Percentiles rank a stretch among this genome's conserved stretches.
phyloP scores from a whole-genome alignment of 2,888 invertebrate genomes.

The Melanostoma mellinum region DNA sequence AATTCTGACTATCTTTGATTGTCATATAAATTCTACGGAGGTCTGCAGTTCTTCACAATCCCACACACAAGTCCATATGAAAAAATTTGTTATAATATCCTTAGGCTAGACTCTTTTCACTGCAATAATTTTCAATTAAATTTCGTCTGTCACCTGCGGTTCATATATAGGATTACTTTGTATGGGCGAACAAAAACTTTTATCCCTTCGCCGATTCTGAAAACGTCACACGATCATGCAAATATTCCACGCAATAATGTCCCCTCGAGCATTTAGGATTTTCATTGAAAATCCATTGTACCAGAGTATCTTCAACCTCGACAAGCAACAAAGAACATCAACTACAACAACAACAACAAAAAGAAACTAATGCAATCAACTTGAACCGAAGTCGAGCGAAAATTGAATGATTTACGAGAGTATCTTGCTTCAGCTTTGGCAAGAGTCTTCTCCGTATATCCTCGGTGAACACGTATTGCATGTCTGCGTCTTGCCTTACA shows the following conservation, averaged over 20 bases:
- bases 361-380: slow-evolving; percentile 56
- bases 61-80: slow-evolving; percentile 43
- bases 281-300: slow-evolving; percentile 61
- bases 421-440: slow-evolving; percentile 34
- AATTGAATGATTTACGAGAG: slow-evolving; percentile 69
- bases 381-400: slow-evolving; percentile 63
- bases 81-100: slow-evolving; percentile 59
- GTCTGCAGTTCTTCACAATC: slow-evolving; percentile 23
- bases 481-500: slow-evolving; percentile 6
- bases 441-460: slow-evolving; percentile 10
- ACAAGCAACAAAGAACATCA: slow-evolving; percentile 15
- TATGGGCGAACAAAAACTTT: slow-evolving; percentile 38
- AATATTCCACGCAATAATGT: slow-evolving; percentile 53
- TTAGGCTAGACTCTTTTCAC: slow-evolving; percentile 36
- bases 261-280: slow-evolving; percentile 57
- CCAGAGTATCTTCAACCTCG: slow-evolving; percentile 17
- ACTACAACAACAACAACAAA: neutral
- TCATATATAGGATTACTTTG: slow-evolving; percentile 31
- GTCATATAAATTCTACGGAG: slow-evolving; percentile 13
- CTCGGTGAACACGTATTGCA: slow-evolving; percentile 3
- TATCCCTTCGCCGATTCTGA: slow-evolving; percentile 33
- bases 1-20: slow-evolving; percentile 12
- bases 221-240: slow-evolving; percentile 39
- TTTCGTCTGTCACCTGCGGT: slow-evolving; percentile 58
- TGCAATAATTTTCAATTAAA: slow-evolving; percentile 70